These are phyloP conservation scores for Heliconius cydno DNA, from an alignment of 2,888 invertebrate species.

Conservation along the genomic window DNA sequence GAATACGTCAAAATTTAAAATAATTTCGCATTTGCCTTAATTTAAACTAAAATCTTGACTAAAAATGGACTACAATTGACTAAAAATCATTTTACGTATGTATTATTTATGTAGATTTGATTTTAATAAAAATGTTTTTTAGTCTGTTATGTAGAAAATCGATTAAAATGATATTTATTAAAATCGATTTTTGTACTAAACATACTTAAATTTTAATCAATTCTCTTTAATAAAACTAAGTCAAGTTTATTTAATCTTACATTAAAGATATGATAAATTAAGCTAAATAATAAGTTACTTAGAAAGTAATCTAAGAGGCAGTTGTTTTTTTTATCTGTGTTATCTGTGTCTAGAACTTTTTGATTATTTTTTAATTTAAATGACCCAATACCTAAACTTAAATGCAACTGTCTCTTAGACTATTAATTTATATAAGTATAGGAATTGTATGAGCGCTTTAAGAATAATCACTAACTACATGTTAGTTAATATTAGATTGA, in stretches of 20 bases:
- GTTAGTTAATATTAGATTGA: neutral
- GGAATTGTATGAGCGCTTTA: constrained; percentile 12
- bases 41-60: neutral
- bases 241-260: neutral
- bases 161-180: neutral
- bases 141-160: neutral
- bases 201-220: constrained; percentile 12
- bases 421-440: neutral
- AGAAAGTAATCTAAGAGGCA: neutral
- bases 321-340: neutral
- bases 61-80: neutral
- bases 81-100: neutral
- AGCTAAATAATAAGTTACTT: neutral
- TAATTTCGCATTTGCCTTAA: neutral
- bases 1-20: neutral
- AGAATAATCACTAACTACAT: neutral
- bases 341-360: neutral
- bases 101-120: neutral
- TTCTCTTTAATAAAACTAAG: constrained; percentile 5
- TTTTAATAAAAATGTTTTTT: neutral
- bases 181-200: neutral
- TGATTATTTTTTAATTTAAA: too few species aligned
- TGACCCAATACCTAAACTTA: neutral
- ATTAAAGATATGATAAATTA: constrained; percentile 15
- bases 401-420: constrained; percentile 2